phyloP scores from a whole-genome alignment of 2,797 vertebrate species.

The Centropyge bicolor region DNA sequence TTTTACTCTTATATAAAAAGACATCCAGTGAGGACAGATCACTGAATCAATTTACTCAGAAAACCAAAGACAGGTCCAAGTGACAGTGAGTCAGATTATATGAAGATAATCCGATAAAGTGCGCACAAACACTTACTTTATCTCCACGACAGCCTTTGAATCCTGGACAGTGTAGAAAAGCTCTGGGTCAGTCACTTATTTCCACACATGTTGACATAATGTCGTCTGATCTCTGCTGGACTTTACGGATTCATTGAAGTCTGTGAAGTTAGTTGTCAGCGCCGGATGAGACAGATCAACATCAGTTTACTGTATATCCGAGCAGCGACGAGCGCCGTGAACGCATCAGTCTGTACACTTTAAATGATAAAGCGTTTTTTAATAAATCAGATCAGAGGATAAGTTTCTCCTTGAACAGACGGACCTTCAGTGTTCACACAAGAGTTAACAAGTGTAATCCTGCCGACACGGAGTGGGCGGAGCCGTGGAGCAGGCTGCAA shows the following conservation, averaged over 20 bases:
- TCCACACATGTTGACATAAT: slow-evolving; percentile 39
- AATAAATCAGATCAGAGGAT: neutral
- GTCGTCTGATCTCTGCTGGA: slow-evolving; percentile 22
- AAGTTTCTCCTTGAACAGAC: neutral
- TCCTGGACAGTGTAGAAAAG: slow-evolving; percentile 9
- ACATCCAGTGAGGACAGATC: neutral
- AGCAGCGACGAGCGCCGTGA: neutral
- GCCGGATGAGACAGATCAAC: neutral
- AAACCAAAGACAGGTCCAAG: slow-evolving; percentile 10
- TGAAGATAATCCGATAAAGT: slow-evolving; percentile 69
- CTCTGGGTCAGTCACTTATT: slow-evolving; percentile 35
- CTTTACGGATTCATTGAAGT: slow-evolving; percentile 25
- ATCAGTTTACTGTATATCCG: neutral
- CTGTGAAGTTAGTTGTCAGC: slow-evolving; percentile 27
- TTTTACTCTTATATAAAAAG: no score
- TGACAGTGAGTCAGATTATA: slow-evolving; percentile 53
- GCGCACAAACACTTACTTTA: slow-evolving; percentile 67
- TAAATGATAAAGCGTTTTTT: neutral
- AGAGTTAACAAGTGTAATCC: slow-evolving; percentile 63
- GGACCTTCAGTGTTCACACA: slow-evolving; percentile 17
- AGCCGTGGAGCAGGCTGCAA: slow-evolving; percentile 55
- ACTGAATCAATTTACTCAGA: slow-evolving; percentile 10
- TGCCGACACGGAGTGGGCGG: slow-evolving; percentile 65
- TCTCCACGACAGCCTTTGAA: slow-evolving; percentile 47
- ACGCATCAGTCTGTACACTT: neutral